phyloP scores from a whole-genome alignment of 2,888 invertebrate genomes.

The Drosophila macrospina region DNA sequence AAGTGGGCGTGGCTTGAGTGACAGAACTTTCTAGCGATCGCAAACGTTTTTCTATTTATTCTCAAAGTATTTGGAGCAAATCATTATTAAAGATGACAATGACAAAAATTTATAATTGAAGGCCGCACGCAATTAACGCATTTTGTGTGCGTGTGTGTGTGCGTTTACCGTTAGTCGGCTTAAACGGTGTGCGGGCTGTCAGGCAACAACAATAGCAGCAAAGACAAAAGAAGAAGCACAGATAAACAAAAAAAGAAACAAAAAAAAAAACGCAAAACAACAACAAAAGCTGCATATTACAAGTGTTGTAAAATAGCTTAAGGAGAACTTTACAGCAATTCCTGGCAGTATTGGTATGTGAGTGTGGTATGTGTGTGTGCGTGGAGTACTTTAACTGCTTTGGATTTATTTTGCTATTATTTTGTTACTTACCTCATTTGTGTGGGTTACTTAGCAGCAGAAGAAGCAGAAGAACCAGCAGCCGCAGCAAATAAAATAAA shows the following conservation, averaged over 20 bases:
- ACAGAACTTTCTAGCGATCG: constrained; percentile 52
- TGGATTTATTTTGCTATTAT: constrained; percentile 7
- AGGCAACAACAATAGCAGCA: constrained; percentile 10
- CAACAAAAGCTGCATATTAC: constrained; percentile 54
- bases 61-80: constrained; percentile 62
- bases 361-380: background rate
- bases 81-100: constrained; percentile 58
- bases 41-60: background rate
- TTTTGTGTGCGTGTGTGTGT: constrained; percentile 25
- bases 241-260: constrained; percentile 18
- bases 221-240: constrained; percentile 1
- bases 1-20: constrained; percentile 34
- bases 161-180: constrained; percentile 65
- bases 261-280: constrained; percentile 29
- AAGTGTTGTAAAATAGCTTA: constrained; percentile 37
- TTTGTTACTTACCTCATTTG: constrained; percentile 73
- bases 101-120: constrained; percentile 59
- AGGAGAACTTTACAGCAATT: background rate
- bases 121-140: constrained; percentile 72
- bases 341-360: constrained; percentile 4
- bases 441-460: constrained; percentile 64
- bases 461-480: constrained; percentile 24
- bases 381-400: constrained; percentile 8
- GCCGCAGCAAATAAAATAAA: too few relatives aligned
- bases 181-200: constrained; percentile 15